Evolutionary conservation across 2,113 vertebrate genomes (phyloP).

Genomic region (Trogon melanurus): DNA sequence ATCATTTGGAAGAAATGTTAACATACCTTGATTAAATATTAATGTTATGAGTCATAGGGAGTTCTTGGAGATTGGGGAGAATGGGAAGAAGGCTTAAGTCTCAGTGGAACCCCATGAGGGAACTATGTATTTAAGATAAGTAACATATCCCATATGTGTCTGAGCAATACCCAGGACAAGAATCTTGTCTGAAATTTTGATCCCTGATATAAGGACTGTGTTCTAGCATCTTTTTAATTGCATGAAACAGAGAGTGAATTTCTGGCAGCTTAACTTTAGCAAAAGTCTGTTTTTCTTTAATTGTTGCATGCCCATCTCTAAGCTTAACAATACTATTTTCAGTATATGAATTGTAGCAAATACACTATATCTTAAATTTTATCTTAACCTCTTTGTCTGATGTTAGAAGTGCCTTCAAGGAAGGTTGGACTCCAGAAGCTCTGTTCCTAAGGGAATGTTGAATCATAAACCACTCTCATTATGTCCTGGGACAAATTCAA

Average conservation of each 20-base stretch:
- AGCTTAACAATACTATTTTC: slow-evolving; percentile 25
- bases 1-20: slow-evolving; percentile 39
- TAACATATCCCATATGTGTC: not conserved
- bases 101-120: not conserved
- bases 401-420: not conserved
- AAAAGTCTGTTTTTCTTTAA: not conserved
- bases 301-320: not conserved
- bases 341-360: not conserved
- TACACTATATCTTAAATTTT: not conserved
- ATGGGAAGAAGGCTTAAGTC: not conserved
- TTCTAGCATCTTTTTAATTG: not conserved
- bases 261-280: not conserved
- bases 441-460: not conserved
- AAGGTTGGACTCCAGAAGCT: not conserved
- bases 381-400: not conserved
- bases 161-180: not conserved
- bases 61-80: not conserved
- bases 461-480: not conserved
- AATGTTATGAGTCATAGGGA: slow-evolving; percentile 37
- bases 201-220: not conserved
- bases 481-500: slow-evolving; percentile 6
- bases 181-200: not conserved
- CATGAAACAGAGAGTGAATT: not conserved
- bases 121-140: not conserved
- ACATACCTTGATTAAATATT: slow-evolving; percentile 40